Conservation (phyloP, 2,888 invertebrate species). For the Apotomis capreana region DNA sequence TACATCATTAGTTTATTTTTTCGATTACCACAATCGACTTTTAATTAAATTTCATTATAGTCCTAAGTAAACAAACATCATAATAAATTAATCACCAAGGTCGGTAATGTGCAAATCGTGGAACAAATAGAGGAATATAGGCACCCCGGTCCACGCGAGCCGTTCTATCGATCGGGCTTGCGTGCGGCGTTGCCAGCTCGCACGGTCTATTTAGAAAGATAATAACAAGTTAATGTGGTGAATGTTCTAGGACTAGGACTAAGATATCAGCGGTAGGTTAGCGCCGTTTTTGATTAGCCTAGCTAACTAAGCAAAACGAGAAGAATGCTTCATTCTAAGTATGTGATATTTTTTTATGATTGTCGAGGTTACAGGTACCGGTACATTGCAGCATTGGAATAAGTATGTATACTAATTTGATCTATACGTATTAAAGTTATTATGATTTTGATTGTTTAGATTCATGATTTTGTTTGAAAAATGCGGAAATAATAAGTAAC, state of each 20-base stretch:
- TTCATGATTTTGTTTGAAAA: not conserved
- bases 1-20: not conserved
- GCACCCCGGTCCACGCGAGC: slow-evolving; percentile 49
- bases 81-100: slow-evolving; percentile 24
- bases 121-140: slow-evolving; percentile 29
- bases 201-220: slow-evolving; percentile 59
- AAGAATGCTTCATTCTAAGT: not conserved
- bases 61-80: slow-evolving; percentile 3
- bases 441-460: not conserved
- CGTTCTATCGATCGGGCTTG: slow-evolving; percentile 69
- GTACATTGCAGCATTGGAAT: no score
- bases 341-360: no score
- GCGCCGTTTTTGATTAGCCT: slow-evolving; percentile 13
- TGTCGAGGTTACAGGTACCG: no score
- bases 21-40: no score
- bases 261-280: not conserved
- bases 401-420: no score
- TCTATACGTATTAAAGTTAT: not conserved
- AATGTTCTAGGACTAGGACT: slow-evolving; percentile 15
- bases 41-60: not conserved
- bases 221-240: slow-evolving; percentile 26
- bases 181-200: slow-evolving; percentile 72
- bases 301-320: not conserved
- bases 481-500: not conserved
- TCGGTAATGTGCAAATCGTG: slow-evolving; percentile 22